phyloP scores from a whole-genome alignment of 2,113 vertebrate species.

The Chlamydotis undulata region DNA sequence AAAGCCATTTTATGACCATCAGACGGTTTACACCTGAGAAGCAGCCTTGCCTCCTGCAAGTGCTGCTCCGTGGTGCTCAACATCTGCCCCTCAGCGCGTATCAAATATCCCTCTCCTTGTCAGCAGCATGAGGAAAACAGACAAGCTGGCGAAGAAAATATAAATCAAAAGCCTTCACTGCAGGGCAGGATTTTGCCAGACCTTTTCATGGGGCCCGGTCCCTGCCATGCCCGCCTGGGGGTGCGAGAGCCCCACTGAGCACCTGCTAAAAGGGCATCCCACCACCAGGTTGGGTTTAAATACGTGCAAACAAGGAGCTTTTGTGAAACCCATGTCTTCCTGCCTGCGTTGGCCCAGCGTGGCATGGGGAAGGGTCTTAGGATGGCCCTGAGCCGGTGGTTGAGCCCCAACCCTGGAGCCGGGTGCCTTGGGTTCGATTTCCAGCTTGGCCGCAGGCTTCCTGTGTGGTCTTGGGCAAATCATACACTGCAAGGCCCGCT shows the following conservation, averaged over 20 bases:
- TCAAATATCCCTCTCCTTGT: constrained; percentile 70
- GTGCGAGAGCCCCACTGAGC: not conserved
- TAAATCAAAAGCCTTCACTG: constrained; percentile 62
- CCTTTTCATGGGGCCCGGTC: not conserved
- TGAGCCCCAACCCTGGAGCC: not conserved
- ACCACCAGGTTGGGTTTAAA: not conserved
- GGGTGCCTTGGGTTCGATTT: not conserved
- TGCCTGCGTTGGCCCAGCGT: rapidly evolving
- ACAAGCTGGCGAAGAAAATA: constrained; percentile 53
- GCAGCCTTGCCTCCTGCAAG: constrained; percentile 44
- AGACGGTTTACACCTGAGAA: constrained; percentile 68
- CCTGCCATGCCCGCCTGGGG: rapidly evolving
- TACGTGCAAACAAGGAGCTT: not conserved
- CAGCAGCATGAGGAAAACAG: constrained; percentile 68
- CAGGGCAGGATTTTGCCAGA: not conserved
- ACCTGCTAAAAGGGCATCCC: constrained; percentile 23
- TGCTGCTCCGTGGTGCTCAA: not conserved
- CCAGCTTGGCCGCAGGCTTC: constrained; percentile 49
- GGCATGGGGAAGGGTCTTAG: not conserved
- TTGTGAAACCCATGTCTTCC: not conserved
- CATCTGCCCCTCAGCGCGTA: constrained; percentile 65
- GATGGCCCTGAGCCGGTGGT: not conserved
- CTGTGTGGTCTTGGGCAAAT: constrained; percentile 68
- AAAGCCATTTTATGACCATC: constrained; percentile 50
- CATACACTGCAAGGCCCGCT: not conserved